Percentiles rank a stretch among this genome's conserved stretches.
Conservation (phyloP, 2,797 vertebrate genomes). For the Hippopotamyrus pictus region DNA sequence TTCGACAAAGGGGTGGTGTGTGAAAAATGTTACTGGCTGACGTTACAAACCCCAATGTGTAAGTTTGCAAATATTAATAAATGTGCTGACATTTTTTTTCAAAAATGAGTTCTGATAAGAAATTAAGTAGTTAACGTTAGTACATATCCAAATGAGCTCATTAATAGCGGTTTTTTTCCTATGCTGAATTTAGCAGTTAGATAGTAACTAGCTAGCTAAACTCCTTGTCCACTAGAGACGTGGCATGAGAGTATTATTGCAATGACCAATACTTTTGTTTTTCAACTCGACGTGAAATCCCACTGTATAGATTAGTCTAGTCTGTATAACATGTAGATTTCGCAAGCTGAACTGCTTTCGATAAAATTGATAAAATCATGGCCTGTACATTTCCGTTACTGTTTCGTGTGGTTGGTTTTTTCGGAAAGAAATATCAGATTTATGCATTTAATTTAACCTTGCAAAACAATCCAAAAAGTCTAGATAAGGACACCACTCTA, state of each 20-base stretch:
- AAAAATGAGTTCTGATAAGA: neutral
- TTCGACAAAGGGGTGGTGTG: neutral
- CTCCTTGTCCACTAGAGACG: neutral
- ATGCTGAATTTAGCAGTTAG: neutral
- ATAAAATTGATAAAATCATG: neutral
- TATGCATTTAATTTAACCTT: neutral
- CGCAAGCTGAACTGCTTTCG: neutral
- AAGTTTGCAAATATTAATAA: slow-evolving; percentile 6
- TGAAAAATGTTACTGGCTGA: neutral
- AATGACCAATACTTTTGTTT: neutral
- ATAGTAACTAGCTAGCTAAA: neutral
- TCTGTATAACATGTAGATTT: neutral
- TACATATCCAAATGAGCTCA: neutral
- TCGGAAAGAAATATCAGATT: neutral
- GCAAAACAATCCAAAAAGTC: neutral
- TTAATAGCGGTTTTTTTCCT: neutral
- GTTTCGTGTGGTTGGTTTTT: neutral
- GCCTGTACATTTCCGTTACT: neutral
- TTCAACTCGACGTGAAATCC: neutral
- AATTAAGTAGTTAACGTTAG: neutral
- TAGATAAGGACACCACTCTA: neutral
- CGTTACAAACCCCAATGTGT: neutral
- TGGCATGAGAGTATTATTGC: neutral
- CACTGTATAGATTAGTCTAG: neutral
- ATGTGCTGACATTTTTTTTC: slow-evolving; percentile 1